Percentiles rank a stretch among this genome's conserved stretches.
Evolutionary conservation across 35 echinoderm and acorn worm species (phyloP).

Genomic region (Anneissia japonica): DNA sequence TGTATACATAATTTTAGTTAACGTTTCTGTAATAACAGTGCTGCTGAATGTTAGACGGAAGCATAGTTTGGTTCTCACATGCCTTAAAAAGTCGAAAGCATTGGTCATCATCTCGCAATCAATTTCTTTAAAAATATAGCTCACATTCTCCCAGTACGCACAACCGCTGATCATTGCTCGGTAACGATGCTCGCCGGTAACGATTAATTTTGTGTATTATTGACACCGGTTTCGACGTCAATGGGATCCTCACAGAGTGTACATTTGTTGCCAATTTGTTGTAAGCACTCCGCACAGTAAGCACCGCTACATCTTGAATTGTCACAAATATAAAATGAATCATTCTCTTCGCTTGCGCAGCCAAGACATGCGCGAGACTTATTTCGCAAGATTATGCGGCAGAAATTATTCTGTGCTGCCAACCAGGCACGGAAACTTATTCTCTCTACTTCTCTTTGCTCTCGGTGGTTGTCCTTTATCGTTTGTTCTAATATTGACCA

Average conservation of each 20-base stretch:
- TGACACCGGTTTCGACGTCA: background rate
- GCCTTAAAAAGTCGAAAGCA: too few species aligned
- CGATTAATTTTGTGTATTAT: background rate
- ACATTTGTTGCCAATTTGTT: background rate
- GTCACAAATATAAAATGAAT: background rate
- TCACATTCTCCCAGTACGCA: too few species aligned
- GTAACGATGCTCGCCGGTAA: too few species aligned
- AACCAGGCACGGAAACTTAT: background rate
- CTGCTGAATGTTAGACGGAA: too few species aligned
- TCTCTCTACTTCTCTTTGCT: background rate
- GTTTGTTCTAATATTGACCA: background rate
- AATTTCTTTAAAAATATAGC: too few species aligned
- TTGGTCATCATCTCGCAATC: too few species aligned
- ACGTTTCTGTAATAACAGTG: too few species aligned
- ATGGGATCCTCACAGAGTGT: background rate
- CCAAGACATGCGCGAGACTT: background rate
- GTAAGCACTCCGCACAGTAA: background rate
- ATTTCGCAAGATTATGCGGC: background rate
- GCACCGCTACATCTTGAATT: background rate
- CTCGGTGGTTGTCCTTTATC: background rate
- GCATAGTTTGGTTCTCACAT: too few species aligned
- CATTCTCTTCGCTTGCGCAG: background rate
- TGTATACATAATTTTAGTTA: too few species aligned
- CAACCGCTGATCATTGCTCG: background rate
- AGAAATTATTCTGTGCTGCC: background rate